A percentile compares a stretch with the other conserved stretches of the same genome.
Conservation (phyloP, 2,113 vertebrate species). For the Galemys pyrenaicus region DNA sequence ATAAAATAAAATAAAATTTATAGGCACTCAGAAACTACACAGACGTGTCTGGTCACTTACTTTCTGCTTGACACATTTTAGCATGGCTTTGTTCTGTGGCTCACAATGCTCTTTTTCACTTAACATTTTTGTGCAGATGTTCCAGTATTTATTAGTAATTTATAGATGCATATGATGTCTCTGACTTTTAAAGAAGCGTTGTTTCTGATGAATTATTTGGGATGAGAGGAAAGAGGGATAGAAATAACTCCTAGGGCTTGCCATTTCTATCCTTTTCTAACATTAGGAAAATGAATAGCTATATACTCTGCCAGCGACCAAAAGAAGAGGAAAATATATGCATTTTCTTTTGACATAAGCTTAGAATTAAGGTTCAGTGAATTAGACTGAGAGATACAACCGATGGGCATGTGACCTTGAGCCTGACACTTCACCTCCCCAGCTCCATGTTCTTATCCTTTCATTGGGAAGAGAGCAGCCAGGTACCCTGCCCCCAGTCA, state of each 20-base stretch:
- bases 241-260: constrained; percentile 53
- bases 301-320: constrained; percentile 63
- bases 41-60: constrained; percentile 28
- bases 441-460: not conserved
- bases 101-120: not conserved
- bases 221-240: constrained; percentile 41
- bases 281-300: constrained; percentile 65
- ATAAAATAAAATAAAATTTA: not conserved
- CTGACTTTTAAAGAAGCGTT: not conserved
- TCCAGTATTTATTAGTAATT: constrained; percentile 30
- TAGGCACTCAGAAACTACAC: not conserved
- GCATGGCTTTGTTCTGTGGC: constrained; percentile 38
- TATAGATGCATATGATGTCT: not conserved
- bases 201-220: constrained; percentile 58
- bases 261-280: constrained; percentile 62
- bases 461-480: not conserved
- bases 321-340: constrained; percentile 42
- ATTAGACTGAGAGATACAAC: not conserved
- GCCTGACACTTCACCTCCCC: not conserved
- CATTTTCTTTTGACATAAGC: not conserved
- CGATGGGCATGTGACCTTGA: not conserved
- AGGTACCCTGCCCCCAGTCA: constrained; percentile 4
- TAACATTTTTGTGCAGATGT: constrained; percentile 36
- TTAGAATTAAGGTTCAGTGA: not conserved
- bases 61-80: constrained; percentile 48